These are phyloP conservation scores for Morphnarchus princeps DNA, from an alignment of 2,113 vertebrate genomes.

Conservation along the genomic window DNA sequence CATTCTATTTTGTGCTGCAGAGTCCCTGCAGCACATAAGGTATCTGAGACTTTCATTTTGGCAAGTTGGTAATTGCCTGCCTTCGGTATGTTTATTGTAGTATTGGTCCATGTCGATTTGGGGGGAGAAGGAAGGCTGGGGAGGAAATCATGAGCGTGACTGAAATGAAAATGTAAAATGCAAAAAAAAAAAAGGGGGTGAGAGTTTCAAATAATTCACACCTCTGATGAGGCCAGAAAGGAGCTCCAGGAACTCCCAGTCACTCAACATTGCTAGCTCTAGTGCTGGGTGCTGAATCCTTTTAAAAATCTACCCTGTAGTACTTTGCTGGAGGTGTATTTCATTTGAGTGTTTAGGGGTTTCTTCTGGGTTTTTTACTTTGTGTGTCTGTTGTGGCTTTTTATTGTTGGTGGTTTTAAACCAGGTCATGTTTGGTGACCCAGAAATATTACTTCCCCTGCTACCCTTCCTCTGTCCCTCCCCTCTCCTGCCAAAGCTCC, in stretches of 20 bases:
- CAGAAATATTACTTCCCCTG: background rate
- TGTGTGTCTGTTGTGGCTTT: accelerated
- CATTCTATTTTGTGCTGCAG: background rate
- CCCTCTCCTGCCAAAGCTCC: background rate
- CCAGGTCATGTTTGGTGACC: background rate
- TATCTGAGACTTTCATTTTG: background rate
- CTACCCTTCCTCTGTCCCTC: background rate
- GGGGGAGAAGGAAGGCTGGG: background rate
- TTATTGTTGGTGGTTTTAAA: background rate
- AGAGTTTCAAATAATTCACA: background rate
- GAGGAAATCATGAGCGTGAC: background rate
- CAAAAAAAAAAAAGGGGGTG: accelerated
- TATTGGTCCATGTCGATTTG: background rate
- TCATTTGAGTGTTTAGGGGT: accelerated
- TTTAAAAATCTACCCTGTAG: background rate
- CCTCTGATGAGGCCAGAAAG: background rate
- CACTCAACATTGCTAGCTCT: background rate
- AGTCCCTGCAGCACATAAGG: background rate
- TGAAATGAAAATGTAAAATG: background rate
- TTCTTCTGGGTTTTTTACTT: background rate
- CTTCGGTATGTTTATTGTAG: background rate
- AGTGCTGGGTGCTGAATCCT: background rate
- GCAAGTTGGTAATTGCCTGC: background rate
- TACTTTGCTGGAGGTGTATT: background rate
- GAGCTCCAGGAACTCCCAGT: background rate